Conservation (phyloP, 2,888 invertebrate species). For the Apamea monoglypha region DNA sequence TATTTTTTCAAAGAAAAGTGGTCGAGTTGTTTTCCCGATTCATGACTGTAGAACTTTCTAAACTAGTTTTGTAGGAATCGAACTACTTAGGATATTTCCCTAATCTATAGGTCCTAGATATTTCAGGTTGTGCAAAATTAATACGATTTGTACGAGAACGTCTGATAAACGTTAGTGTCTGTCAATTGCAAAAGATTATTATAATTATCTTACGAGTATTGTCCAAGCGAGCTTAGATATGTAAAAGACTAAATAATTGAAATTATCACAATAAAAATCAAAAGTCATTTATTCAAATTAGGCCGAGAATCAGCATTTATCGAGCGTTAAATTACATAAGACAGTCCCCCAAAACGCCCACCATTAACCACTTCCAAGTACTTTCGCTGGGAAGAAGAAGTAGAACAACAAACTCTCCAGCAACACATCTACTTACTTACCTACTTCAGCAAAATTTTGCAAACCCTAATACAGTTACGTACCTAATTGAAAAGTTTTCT, state of each 20-base stretch:
- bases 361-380: not conserved
- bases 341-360: not conserved
- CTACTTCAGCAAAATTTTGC: not conserved
- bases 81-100: not conserved
- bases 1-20: not conserved
- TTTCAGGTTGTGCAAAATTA: not conserved
- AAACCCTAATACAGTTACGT: not conserved
- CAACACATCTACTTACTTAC: not conserved
- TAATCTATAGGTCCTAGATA: not conserved
- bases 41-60: not conserved
- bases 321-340: not conserved
- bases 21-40: no score
- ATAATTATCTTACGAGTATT: not conserved
- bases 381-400: not conserved
- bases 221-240: not conserved
- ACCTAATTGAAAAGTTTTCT: not conserved
- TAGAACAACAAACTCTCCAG: not conserved
- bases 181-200: not conserved
- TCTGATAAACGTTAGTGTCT: no score
- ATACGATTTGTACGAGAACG: not conserved
- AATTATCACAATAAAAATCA: not conserved
- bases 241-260: not conserved
- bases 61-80: not conserved
- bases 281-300: not conserved
- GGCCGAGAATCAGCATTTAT: not conserved